A percentile compares a stretch with the other conserved stretches of the same genome.
Evolutionary conservation across 2,888 invertebrate species (phyloP).

Genomic region (Petrophora chlorosata): DNA sequence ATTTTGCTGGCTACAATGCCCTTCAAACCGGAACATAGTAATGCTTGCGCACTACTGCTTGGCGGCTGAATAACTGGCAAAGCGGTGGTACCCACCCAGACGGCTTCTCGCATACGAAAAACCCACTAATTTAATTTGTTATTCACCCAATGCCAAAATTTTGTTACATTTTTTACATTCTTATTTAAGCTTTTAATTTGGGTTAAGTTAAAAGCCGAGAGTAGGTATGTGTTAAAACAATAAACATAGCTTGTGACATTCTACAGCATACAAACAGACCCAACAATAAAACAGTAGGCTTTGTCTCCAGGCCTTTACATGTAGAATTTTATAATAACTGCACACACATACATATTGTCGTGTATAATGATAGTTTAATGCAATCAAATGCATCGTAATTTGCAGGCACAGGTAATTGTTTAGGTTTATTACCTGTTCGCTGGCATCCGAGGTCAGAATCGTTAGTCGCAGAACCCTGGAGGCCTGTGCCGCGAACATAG

Average conservation of each 20-base stretch:
- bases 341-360: not conserved
- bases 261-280: not conserved
- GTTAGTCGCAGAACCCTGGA: slow-evolving; percentile 9
- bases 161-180: too few species aligned
- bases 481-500: too few species aligned
- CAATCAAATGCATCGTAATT: slow-evolving; percentile 20
- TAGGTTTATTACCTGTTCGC: slow-evolving; percentile 14
- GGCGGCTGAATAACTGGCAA: too few species aligned
- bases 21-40: too few species aligned
- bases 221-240: not conserved
- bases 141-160: too few species aligned
- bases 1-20: too few species aligned
- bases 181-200: too few species aligned
- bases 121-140: too few species aligned
- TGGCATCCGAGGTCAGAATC: slow-evolving; percentile 18
- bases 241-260: not conserved
- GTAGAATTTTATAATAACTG: not conserved
- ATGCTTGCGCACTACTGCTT: too few species aligned
- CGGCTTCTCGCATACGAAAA: too few species aligned
- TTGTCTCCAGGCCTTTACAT: slow-evolving; percentile 5
- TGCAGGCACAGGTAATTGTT: slow-evolving; percentile 18
- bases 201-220: too few species aligned
- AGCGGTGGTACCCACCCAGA: too few species aligned
- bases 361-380: slow-evolving; percentile 1
- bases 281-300: not conserved